Percentiles rank a stretch among this genome's conserved stretches.
Evolutionary conservation across 2,113 vertebrate species (phyloP).

Genomic region (Cyphomyrus plagiostoma): DNA sequence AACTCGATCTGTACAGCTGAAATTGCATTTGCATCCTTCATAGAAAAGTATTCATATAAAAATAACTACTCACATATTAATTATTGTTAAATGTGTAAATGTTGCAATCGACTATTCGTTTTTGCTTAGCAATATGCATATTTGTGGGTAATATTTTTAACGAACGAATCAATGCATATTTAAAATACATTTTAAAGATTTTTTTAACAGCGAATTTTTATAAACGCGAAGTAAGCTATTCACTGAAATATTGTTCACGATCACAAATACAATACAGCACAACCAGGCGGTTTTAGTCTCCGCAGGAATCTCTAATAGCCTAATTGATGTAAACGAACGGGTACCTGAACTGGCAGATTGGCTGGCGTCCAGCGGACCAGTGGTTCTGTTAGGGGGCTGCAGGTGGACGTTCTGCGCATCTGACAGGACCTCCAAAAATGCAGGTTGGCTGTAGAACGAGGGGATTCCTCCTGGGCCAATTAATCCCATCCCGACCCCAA

Average conservation of each 20-base stretch:
- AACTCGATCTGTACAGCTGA: background rate
- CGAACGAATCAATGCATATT: background rate
- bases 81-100: background rate
- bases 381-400: constrained; percentile 72
- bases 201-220: background rate
- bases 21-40: background rate
- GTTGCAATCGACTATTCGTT: background rate
- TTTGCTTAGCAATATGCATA: background rate
- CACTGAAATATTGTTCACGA: background rate
- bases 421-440: constrained; percentile 86
- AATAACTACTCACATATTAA: background rate
- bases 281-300: background rate
- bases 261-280: background rate
- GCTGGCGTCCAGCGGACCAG: constrained; percentile 72
- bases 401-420: constrained; percentile 81
- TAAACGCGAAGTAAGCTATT: background rate
- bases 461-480: constrained; percentile 81
- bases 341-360: constrained; percentile 92
- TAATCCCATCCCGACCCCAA: constrained; percentile 85
- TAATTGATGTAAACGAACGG: background rate
- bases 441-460: constrained; percentile 86
- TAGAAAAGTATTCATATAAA: background rate
- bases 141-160: background rate
- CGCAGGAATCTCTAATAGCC: background rate
- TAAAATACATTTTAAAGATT: background rate